These are phyloP conservation scores for Plectropomus leopardus DNA, from an alignment of 2,113 vertebrate species.

Conservation along the genomic window DNA sequence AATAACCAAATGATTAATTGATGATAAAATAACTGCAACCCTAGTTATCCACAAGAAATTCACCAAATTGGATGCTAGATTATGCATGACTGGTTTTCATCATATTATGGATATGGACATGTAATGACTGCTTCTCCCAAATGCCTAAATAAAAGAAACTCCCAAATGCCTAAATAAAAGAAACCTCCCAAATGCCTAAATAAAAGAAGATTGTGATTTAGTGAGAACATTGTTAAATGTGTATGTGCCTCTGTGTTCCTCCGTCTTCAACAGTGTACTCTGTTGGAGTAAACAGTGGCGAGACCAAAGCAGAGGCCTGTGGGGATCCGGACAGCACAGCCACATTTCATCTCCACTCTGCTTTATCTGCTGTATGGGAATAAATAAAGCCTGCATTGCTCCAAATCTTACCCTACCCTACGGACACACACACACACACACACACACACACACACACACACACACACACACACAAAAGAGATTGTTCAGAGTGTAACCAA, in stretches of 20 bases:
- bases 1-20: neutral
- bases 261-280: neutral
- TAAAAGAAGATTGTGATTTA: neutral
- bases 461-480: neutral
- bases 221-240: neutral
- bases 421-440: neutral
- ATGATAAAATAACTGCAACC: no score
- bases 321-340: slow-evolving; percentile 15
- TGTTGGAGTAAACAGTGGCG: slow-evolving; percentile 20
- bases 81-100: no score
- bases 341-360: slow-evolving; percentile 12
- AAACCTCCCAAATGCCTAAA: no score
- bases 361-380: slow-evolving; percentile 48
- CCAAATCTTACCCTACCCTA: neutral
- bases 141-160: neutral
- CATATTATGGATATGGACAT: no score
- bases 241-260: neutral
- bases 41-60: no score
- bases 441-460: neutral
- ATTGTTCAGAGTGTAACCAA: neutral
- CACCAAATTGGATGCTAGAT: no score
- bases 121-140: neutral
- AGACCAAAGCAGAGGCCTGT: slow-evolving; percentile 36
- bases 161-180: neutral
- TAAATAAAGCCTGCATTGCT: slow-evolving; percentile 24